A percentile compares a stretch with the other conserved stretches of the same genome.
phyloP scores from a whole-genome alignment of 2,888 invertebrate genomes.

The Bursaphelenchus okinawaensis region DNA sequence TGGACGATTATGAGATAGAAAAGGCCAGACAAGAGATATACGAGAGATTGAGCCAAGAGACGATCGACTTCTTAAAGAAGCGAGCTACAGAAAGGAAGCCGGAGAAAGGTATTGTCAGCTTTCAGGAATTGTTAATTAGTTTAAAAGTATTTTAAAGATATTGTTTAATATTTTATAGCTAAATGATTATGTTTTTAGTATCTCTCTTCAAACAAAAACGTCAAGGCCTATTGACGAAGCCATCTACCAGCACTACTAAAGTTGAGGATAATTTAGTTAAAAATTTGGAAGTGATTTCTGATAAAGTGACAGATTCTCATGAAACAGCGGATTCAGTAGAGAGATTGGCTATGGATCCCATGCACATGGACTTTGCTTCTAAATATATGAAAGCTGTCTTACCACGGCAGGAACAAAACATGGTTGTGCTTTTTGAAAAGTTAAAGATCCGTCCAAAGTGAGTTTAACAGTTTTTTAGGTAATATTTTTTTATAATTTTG shows the following conservation, averaged over 20 bases:
- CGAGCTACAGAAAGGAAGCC: slow-evolving; percentile 23
- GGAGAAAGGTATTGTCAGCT: neutral
- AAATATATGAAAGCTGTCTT: slow-evolving; percentile 39
- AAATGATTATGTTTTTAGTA: slow-evolving; percentile 15
- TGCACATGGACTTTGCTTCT: slow-evolving; percentile 47
- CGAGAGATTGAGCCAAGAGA: slow-evolving; percentile 33
- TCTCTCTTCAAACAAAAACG: slow-evolving; percentile 24
- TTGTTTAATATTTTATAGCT: too few species aligned
- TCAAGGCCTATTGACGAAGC: neutral
- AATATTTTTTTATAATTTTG: slow-evolving; percentile 9
- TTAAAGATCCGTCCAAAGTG: slow-evolving; percentile 26
- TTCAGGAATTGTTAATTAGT: neutral
- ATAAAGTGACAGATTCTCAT: slow-evolving; percentile 24
- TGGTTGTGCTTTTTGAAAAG: slow-evolving; percentile 43
- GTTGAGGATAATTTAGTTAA: slow-evolving; percentile 28
- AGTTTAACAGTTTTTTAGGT: neutral
- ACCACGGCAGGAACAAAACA: slow-evolving; percentile 42
- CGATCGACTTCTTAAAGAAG: slow-evolving; percentile 36
- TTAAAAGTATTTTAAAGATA: neutral
- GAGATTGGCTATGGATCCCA: slow-evolving; percentile 49
- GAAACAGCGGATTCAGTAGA: slow-evolving; percentile 41
- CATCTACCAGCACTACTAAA: slow-evolving; percentile 11
- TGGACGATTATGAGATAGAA: slow-evolving; percentile 35
- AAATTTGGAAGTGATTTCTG: slow-evolving; percentile 48
- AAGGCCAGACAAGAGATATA: slow-evolving; percentile 34